Evolutionary conservation across 1,140 invertebrate species (phyloP).

Genomic region (Delia radicum): DNA sequence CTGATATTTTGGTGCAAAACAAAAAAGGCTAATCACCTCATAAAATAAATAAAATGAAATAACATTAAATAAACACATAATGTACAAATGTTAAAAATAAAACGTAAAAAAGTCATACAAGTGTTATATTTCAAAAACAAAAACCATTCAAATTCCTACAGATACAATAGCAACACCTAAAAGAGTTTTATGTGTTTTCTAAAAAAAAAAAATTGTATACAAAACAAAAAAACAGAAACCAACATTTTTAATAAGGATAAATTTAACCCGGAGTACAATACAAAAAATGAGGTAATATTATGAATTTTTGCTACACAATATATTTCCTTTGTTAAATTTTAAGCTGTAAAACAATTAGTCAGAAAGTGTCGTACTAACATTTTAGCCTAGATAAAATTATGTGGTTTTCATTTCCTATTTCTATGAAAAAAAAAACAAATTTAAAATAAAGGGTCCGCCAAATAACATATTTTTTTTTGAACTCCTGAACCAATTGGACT

Average conservation of each 20-base stretch:
- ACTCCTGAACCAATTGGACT: too few species aligned
- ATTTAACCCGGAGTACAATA: neutral
- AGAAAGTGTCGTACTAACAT: too few species aligned
- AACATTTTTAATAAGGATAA: neutral
- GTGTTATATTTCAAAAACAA: neutral
- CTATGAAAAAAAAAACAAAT: too few species aligned
- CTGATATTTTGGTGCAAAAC: neutral
- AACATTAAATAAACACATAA: neutral
- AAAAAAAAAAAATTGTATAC: neutral
- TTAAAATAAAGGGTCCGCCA: too few species aligned
- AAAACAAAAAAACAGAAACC: neutral
- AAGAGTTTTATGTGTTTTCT: neutral
- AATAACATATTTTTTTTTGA: too few species aligned
- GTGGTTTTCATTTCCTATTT: neutral
- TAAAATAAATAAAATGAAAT: neutral
- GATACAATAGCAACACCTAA: neutral
- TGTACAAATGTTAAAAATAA: neutral
- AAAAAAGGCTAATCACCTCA: neutral
- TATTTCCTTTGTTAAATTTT: neutral
- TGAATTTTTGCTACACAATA: neutral
- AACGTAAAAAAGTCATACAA: neutral
- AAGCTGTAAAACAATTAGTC: neutral
- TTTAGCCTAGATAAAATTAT: neutral
- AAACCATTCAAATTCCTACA: neutral
- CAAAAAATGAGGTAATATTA: neutral